These are phyloP conservation scores for Antennarius striatus DNA, from an alignment of 2,113 vertebrate genomes.

Conservation along the genomic window DNA sequence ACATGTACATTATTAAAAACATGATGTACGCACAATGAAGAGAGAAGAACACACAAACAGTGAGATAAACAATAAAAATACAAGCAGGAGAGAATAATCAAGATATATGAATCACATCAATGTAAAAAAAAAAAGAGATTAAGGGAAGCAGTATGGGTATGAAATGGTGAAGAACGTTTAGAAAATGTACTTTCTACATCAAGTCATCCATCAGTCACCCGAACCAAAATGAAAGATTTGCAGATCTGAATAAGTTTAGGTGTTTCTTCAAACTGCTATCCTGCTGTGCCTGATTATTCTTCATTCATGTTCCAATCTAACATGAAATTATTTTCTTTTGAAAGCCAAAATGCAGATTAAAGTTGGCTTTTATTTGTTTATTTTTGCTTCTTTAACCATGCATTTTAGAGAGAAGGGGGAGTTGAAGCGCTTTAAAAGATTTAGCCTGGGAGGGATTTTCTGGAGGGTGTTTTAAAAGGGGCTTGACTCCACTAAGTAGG, in stretches of 20 bases:
- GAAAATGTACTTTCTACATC: no score
- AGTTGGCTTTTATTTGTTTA: background rate
- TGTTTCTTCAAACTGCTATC: no score
- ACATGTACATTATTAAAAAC: conserved; percentile 8
- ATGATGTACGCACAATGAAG: no score
- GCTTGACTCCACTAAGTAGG: conserved; percentile 51
- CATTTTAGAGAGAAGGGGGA: conserved; percentile 1
- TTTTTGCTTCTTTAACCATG: conserved; percentile 20
- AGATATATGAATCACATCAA: background rate
- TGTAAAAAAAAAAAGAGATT: background rate
- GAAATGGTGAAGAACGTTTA: no score
- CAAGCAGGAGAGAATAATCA: background rate
- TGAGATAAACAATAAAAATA: background rate
- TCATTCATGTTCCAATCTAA: no score
- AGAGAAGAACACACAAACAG: no score
- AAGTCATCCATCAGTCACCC: no score
- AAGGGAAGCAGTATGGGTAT: no score
- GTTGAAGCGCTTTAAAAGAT: conserved; percentile 34
- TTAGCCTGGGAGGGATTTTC: conserved; percentile 47
- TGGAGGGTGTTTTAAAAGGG: conserved; percentile 43
- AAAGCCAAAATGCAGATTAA: conserved; percentile 20
- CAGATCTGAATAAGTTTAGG: no score
- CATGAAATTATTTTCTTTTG: no score
- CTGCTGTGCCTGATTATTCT: no score
- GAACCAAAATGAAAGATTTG: no score